Conservation (phyloP, 2,888 invertebrate genomes). For the Leptopilina myrica region DNA sequence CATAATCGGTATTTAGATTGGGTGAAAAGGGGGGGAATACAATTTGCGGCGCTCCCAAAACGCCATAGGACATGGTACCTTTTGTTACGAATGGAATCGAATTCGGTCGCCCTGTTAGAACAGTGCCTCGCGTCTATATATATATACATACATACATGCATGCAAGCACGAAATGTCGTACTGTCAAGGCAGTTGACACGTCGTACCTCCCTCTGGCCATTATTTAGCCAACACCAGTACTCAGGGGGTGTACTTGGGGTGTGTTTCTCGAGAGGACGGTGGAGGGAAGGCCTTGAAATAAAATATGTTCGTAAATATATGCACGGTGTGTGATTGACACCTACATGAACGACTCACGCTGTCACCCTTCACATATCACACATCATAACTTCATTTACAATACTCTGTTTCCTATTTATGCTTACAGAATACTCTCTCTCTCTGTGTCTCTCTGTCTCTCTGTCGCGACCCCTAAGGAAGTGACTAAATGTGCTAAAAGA, state of each 20-base stretch:
- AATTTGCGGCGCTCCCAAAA: constrained; percentile 49
- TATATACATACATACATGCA: too few species aligned
- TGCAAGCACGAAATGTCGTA: constrained; percentile 64
- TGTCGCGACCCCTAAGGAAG: background rate
- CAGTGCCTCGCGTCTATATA: constrained; percentile 42
- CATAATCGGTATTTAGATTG: constrained; percentile 37
- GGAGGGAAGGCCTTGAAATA: constrained; percentile 56
- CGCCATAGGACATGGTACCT: constrained; percentile 54
- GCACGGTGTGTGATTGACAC: constrained; percentile 76
- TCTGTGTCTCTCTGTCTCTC: too few species aligned
- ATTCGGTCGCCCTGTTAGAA: constrained; percentile 54
- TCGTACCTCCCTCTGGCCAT: constrained; percentile 72
- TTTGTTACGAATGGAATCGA: constrained; percentile 60
- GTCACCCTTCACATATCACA: constrained; percentile 45
- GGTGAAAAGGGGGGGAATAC: constrained; percentile 10
- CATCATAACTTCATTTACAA: constrained; percentile 31
- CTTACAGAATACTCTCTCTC: background rate
- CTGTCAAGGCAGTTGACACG: constrained; percentile 76
- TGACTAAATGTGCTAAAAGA: background rate
- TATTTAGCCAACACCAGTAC: constrained; percentile 74
- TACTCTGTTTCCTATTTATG: constrained; percentile 24
- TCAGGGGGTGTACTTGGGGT: constrained; percentile 66
- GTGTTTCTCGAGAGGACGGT: constrained; percentile 65
- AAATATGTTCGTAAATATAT: constrained; percentile 73
- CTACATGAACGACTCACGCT: constrained; percentile 67